phyloP scores from a whole-genome alignment of 2,797 vertebrate species.

The Sebastes minor region DNA sequence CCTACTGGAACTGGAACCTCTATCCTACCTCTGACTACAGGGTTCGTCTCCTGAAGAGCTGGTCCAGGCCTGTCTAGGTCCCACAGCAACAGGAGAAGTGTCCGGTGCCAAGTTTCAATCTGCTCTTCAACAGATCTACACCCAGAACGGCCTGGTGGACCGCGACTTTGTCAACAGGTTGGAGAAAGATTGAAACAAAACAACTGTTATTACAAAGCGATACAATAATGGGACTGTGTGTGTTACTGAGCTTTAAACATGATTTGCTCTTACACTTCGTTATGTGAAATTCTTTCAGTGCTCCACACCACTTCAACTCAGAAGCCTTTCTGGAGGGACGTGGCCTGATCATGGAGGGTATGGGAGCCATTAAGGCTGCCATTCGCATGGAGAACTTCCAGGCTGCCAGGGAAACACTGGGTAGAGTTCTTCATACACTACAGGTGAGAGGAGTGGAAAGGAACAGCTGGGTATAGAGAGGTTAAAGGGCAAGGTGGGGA shows the following conservation, averaged over 20 bases:
- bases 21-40: conserved; percentile 45
- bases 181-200: not conserved
- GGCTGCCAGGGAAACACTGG: conserved; percentile 77
- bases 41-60: conserved; percentile 77
- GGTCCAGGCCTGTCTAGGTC: conserved; percentile 76
- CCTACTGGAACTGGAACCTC: not conserved
- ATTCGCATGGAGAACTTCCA: conserved; percentile 68
- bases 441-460: conserved; percentile 65
- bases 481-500: not conserved
- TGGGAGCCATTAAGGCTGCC: conserved; percentile 71
- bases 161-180: conserved; percentile 72
- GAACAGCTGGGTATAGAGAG: not conserved
- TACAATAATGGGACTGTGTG: not conserved
- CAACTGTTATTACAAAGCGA: not conserved
- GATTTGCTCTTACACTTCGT: not conserved
- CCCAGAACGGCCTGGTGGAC: conserved; percentile 76
- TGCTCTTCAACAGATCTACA: conserved; percentile 79
- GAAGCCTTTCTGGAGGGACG: conserved; percentile 76
- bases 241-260: not conserved
- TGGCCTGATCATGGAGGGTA: conserved; percentile 68
- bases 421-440: conserved; percentile 76
- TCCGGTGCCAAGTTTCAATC: conserved; percentile 77
- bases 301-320: conserved; percentile 79
- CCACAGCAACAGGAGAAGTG: conserved; percentile 72
- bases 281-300: conserved; percentile 31